Base-by-base conservation (phyloP, 2,797 vertebrate genomes). In the Poeciliopsis presidionis region DNA sequence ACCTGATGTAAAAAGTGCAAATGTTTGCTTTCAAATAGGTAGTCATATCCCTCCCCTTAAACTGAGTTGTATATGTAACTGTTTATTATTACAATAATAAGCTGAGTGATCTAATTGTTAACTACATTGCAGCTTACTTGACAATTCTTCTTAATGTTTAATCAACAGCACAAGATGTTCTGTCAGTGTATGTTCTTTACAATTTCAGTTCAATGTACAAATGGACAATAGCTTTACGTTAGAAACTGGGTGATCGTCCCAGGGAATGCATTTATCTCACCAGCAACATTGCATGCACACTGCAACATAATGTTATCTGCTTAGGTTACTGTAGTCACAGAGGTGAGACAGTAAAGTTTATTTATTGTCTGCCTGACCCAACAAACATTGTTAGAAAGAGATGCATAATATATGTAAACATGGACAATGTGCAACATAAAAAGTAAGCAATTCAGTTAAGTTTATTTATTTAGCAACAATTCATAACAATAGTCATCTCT, bases 31-130 rank as follows among this genome's bases (percentile, higher is more conserved):
- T 86, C 84, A 90, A 84, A 89, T 87, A 84, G 82, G 13, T 89
- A 88, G 83, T 84, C 82, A 84, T 81, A 20, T 20, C 11, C 77
- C 73, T 89, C 7, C 81, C 77, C 77, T 74, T 90, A 89, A 30
- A 90, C 87, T 87, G 86, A 93, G 89, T 84, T 83, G 87, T 77
- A 78, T 90, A 78, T 86, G 73, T 87, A 88, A 78, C 86, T 79
- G 83, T 84, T 82, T 90, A 89, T 91, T 18, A 88, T 87, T 89
- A 90, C 82, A 86, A 78, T 86, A 84, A 93, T 90, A 81, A 89
- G 82, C 80, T 6, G 72, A 87, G 73, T 90, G 81, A 88, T 92
- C 73, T 79, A 86, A 89, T 87, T 90, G 81, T 78, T 88, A 89
- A 93, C 90, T 86, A 78, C 63, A 74, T 78, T 88, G 70, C 78